Evolutionary conservation across 1,140 invertebrate species (phyloP), one percentile per base, ranked within the genome.

Genomic region (Megalonaias nervosa): DNA sequence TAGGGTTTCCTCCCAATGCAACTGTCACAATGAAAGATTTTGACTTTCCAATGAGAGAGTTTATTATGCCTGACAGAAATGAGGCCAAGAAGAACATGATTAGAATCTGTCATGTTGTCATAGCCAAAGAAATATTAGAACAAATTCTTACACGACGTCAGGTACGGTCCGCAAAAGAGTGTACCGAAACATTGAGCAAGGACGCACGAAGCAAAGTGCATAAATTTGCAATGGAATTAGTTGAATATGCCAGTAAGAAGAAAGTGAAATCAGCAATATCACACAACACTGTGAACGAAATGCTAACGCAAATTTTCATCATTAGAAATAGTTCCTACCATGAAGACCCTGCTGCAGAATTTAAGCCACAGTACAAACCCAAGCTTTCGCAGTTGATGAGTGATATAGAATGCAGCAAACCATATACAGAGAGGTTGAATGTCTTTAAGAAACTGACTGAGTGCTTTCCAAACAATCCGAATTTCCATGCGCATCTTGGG

Each of bases 401-500:
- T 17, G 82, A 84, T 59, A 56, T 84, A 38, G 77, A 79, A 59
- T 69, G 65, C 12, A 26, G 78, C 11, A n/a, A 75, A 55, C 82
- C 82, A 31, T 84, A 66, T 59, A 68, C 59, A 56, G 80, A 79
- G 17, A 71, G 80, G 26, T 56, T 81, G 0, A 61, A 84, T 60
- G 61, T 84, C 12, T 19, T 84, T 13, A 19, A 81, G n/a, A 71
- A 67, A 12, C 48, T 84, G 48, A 69, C 69, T 23, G 55, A 71
- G 17, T 68, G 62, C 11, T 84, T 81, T 60, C 82, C 82, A 12
- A 75, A 75, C 16, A 71, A 84, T 72, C 73, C 82, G 0, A 81
- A 80, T 38, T 84, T 81, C 62, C 80, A 68, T 57, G 80, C 82
- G 31, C 82, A 84, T 62, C 68, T 84, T 15, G 82, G 80, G 16